phyloP scores from a whole-genome alignment of 2,797 vertebrate genomes.

The Takifugu ocellatus region DNA sequence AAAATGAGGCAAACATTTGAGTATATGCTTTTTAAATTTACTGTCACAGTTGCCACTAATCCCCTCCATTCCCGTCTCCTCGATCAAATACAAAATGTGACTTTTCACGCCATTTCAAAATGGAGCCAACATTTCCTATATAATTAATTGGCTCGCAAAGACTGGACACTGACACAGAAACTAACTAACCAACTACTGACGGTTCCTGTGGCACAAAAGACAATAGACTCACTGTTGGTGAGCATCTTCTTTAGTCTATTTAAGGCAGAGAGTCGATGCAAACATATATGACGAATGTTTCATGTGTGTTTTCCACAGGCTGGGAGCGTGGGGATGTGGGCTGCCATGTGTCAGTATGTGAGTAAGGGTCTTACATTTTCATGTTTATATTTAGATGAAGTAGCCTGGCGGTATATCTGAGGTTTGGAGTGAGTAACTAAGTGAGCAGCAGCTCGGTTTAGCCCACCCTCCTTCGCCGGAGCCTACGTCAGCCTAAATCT shows the following conservation, averaged over 20 bases:
- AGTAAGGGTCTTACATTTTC: conserved; percentile 18
- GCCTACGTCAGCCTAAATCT: conserved; percentile 52
- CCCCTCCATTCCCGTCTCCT: too few species aligned
- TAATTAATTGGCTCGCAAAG: too few species aligned
- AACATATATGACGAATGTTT: background rate
- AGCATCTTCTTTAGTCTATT: background rate
- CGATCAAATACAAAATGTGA: too few species aligned
- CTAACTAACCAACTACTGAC: too few species aligned
- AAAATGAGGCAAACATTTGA: too few species aligned
- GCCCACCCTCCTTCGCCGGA: conserved; percentile 44
- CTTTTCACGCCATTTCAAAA: too few species aligned
- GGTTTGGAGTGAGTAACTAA: conserved; percentile 45
- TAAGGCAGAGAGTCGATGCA: background rate
- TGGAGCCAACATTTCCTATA: too few species aligned
- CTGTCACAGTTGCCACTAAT: too few species aligned
- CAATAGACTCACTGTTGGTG: background rate
- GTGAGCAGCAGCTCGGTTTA: conserved; percentile 45
- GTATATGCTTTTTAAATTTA: too few species aligned
- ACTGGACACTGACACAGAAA: too few species aligned
- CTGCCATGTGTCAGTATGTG: conserved; percentile 21
- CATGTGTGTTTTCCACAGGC: background rate
- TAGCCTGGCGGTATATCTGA: conserved; percentile 8
- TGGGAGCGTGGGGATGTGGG: conserved; percentile 23
- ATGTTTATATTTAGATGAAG: conserved; percentile 36
- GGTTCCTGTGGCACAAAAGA: too few species aligned